Conservation (phyloP, 2,888 invertebrate species). For the Aplocera efformata region DNA sequence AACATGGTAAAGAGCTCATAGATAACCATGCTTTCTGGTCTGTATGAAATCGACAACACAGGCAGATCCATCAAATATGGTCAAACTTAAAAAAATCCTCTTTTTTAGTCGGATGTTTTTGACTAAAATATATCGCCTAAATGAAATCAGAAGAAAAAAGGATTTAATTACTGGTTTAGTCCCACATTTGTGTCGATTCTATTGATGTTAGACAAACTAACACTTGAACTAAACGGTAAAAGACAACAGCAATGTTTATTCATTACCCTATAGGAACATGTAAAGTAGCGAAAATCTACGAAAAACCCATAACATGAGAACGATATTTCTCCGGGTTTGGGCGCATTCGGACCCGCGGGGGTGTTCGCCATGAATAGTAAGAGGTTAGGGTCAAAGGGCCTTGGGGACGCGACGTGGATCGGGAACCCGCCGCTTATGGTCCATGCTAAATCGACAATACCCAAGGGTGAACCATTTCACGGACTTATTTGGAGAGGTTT, state of each 20-base stretch:
- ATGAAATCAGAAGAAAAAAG: too few relatives aligned
- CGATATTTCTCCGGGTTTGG: conserved; percentile 40
- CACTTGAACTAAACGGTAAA: too few relatives aligned
- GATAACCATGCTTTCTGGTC: too few relatives aligned
- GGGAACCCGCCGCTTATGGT: conserved; percentile 69
- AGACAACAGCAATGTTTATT: conserved; percentile 8
- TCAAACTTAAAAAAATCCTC: too few relatives aligned
- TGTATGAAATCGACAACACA: too few relatives aligned
- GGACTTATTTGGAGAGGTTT: conserved; percentile 55
- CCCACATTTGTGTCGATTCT: too few relatives aligned
- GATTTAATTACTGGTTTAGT: too few relatives aligned
- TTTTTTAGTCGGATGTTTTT: too few relatives aligned
- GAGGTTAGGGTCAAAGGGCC: conserved; percentile 47
- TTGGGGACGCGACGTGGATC: conserved; percentile 42
- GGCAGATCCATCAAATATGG: too few relatives aligned
- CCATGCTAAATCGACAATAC: conserved; percentile 77
- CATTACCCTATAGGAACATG: conserved; percentile 12
- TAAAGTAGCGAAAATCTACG: conserved; percentile 42
- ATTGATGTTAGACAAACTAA: too few relatives aligned
- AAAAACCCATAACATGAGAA: conserved; percentile 53
- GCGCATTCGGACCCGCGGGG: conserved; percentile 55
- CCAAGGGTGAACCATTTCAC: conserved; percentile 63
- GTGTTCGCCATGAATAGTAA: conserved; percentile 71
- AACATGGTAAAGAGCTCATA: too few relatives aligned
- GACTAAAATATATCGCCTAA: too few relatives aligned